These are phyloP conservation scores for Microctenopoma lineatum DNA, from an alignment of 2,797 vertebrate genomes.

Conservation along the genomic window DNA sequence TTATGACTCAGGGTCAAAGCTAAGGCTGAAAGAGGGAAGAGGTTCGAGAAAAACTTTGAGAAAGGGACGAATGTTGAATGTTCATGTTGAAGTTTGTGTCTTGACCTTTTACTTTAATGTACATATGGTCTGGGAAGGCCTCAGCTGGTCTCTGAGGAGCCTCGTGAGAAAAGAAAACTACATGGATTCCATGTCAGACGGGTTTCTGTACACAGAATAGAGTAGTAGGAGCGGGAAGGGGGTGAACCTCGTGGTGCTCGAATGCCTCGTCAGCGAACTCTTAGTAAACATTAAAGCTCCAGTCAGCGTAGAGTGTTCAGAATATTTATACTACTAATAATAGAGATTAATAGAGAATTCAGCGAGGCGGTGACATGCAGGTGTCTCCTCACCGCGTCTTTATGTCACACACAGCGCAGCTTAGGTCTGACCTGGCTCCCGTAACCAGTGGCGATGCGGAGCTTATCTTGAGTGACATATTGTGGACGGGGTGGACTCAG, in stretches of 20 bases:
- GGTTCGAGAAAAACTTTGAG: neutral
- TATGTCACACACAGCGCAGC: neutral
- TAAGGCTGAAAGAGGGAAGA: neutral
- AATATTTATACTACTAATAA: no score
- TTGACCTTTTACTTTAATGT: constrained; percentile 41
- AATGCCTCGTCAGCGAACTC: neutral
- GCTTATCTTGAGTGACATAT: constrained; percentile 1
- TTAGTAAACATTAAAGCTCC: constrained; percentile 10
- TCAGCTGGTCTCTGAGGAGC: constrained; percentile 77
- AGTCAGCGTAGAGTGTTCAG: no score
- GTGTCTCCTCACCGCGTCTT: no score
- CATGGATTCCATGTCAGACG: constrained; percentile 32
- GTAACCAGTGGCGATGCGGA: neutral
- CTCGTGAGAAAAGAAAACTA: constrained; percentile 22
- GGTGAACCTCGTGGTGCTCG: neutral
- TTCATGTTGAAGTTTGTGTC: constrained; percentile 17
- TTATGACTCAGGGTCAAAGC: no score
- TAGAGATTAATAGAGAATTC: no score
- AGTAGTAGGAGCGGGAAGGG: neutral
- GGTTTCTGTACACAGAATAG: constrained; percentile 47
- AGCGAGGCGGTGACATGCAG: neutral
- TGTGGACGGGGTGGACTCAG: neutral
- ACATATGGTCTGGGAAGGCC: constrained; percentile 39
- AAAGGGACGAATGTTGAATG: constrained; percentile 22
- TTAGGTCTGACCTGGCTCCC: neutral